These are phyloP conservation scores for Malurus melanocephalus DNA, from an alignment of 2,113 vertebrate species.

Conservation along the genomic window DNA sequence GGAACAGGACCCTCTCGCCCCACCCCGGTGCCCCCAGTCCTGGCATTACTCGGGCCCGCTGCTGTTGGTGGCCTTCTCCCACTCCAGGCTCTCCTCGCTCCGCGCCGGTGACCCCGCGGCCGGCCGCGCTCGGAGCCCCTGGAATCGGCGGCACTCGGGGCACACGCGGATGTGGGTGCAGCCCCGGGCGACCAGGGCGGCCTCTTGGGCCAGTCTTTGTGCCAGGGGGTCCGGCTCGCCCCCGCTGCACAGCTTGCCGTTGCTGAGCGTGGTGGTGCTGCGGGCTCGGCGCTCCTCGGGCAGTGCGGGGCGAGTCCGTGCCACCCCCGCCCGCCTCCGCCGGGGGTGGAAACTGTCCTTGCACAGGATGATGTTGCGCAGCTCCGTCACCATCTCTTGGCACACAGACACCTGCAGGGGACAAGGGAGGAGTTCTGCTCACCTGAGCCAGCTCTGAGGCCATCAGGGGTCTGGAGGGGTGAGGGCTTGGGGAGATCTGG, in stretches of 20 bases:
- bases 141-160: conserved; percentile 93
- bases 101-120: conserved; percentile 70
- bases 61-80: conserved; percentile 95
- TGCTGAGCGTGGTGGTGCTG: conserved; percentile 79
- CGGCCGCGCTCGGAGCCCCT: conserved; percentile 84
- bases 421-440: conserved; percentile 23
- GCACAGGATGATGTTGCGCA: conserved; percentile 92
- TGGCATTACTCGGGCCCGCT: conserved; percentile 89
- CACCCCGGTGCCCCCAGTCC: neutral
- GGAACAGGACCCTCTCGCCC: conserved; percentile 37
- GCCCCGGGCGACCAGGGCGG: conserved; percentile 86
- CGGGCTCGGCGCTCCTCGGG: conserved; percentile 82
- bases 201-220: conserved; percentile 93
- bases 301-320: conserved; percentile 74
- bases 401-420: conserved; percentile 87
- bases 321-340: conserved; percentile 71
- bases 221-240: conserved; percentile 87
- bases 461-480: neutral
- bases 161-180: conserved; percentile 96
- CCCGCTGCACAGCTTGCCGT: conserved; percentile 90
- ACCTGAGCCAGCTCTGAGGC: neutral
- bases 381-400: conserved; percentile 93
- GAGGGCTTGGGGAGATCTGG: neutral
- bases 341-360: conserved; percentile 88
- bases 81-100: conserved; percentile 92